These are phyloP conservation scores for Trachelus tabidus DNA, from an alignment of 2,888 invertebrate species.

Conservation along the genomic window DNA sequence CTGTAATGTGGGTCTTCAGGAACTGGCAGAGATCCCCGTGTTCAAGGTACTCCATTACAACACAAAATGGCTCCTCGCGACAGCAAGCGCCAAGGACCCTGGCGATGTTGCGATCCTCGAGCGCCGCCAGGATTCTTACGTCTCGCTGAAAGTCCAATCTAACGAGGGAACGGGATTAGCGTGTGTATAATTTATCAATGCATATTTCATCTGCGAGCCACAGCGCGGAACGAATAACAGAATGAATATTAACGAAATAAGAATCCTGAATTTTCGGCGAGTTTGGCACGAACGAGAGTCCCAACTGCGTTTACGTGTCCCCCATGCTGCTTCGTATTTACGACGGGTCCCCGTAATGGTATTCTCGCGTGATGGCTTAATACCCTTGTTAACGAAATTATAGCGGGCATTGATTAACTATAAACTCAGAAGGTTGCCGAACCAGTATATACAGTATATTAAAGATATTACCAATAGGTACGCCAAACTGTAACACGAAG, in stretches of 20 bases:
- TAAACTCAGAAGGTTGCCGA: slow-evolving; percentile 39
- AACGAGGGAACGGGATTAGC: slow-evolving; percentile 5
- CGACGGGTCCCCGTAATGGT: slow-evolving; percentile 36
- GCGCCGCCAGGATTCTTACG: slow-evolving; percentile 85
- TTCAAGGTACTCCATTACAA: slow-evolving; percentile 86
- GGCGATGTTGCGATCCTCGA: slow-evolving; percentile 82
- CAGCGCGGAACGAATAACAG: not conserved
- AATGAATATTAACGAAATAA: not conserved
- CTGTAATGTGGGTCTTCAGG: slow-evolving; percentile 76
- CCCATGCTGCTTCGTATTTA: not conserved
- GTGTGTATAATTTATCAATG: slow-evolving; percentile 1
- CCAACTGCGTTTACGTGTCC: not conserved
- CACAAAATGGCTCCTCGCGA: slow-evolving; percentile 80
- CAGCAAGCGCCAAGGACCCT: slow-evolving; percentile 82
- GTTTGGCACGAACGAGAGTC: not conserved
- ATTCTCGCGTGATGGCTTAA: slow-evolving; percentile 58
- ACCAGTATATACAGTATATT: not conserved
- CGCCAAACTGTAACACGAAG: not conserved
- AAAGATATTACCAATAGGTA: not conserved
- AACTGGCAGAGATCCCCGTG: slow-evolving; percentile 87
- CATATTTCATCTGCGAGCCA: not conserved
- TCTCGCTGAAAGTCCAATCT: slow-evolving; percentile 89
- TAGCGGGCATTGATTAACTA: slow-evolving; percentile 53
- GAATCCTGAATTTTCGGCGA: not conserved
- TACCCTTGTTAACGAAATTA: slow-evolving; percentile 57